phyloP scores from a whole-genome alignment of 2,797 vertebrate species.

The Aldrovandia affinis region DNA sequence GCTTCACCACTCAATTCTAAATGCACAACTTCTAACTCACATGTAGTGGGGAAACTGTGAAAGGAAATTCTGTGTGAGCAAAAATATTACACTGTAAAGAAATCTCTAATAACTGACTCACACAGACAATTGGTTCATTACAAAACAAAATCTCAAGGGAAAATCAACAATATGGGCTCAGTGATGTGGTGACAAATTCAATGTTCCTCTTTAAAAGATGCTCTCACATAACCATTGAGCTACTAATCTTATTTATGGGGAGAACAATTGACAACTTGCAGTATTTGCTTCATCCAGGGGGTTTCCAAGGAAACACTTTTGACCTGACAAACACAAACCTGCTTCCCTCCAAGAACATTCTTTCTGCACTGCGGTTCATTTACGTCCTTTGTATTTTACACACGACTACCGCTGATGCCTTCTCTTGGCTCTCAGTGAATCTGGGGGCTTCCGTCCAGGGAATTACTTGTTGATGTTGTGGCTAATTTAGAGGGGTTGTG shows the following conservation, averaged over 20 bases:
- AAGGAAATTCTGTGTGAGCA: not conserved
- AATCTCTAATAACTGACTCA: not conserved
- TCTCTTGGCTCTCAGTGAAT: slow-evolving; percentile 47
- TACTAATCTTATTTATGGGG: slow-evolving; percentile 82
- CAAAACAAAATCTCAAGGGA: slow-evolving; percentile 13
- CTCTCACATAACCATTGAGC: slow-evolving; percentile 79
- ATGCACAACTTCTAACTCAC: slow-evolving; percentile 31
- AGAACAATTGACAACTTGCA: slow-evolving; percentile 79
- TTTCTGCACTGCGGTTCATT: slow-evolving; percentile 78
- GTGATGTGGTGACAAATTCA: slow-evolving; percentile 57
- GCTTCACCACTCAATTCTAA: slow-evolving; percentile 10
- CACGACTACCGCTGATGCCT: slow-evolving; percentile 38
- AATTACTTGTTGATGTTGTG: slow-evolving; percentile 77
- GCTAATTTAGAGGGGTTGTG: slow-evolving; percentile 74
- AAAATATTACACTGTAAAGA: not conserved
- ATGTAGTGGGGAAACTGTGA: not conserved
- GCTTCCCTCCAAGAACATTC: slow-evolving; percentile 70
- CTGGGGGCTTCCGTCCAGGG: slow-evolving; percentile 59
- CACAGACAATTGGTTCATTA: slow-evolving; percentile 18
- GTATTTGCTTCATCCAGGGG: slow-evolving; percentile 73
- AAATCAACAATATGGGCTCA: slow-evolving; percentile 32
- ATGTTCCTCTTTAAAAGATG: slow-evolving; percentile 70
- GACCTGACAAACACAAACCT: slow-evolving; percentile 79
- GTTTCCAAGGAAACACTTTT: slow-evolving; percentile 82
- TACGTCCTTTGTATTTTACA: slow-evolving; percentile 73